phyloP scores from a whole-genome alignment of 2,797 vertebrate species.

The Halcyon chelicuti region DNA sequence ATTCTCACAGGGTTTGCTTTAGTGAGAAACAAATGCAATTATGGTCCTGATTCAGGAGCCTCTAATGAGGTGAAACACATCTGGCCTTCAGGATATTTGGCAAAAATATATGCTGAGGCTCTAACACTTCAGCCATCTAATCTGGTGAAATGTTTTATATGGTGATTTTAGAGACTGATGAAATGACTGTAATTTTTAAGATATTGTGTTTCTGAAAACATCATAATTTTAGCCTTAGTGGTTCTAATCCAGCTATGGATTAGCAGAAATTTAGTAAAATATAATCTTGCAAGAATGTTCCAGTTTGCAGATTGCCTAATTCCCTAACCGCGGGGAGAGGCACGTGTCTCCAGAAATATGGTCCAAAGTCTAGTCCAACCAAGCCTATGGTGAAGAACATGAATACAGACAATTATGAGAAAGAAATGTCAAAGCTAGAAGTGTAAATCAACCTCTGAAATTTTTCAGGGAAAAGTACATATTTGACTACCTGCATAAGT shows the following conservation, averaged over 20 bases:
- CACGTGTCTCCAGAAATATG: neutral
- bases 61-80: neutral
- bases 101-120: neutral
- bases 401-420: neutral
- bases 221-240: neutral
- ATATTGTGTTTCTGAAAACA: neutral
- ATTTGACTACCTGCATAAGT: neutral
- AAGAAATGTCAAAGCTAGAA: neutral
- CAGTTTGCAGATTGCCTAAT: neutral
- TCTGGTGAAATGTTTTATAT: neutral
- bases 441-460: neutral
- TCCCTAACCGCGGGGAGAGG: neutral
- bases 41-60: neutral
- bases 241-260: neutral
- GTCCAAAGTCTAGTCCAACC: neutral
- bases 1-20: neutral
- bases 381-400: neutral
- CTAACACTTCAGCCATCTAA: neutral
- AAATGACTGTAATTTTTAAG: neutral
- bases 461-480: conserved; percentile 6
- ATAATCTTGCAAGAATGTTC: neutral
- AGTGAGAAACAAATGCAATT: neutral
- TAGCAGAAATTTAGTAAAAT: neutral
- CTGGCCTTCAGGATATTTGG: neutral
- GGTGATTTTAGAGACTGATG: neutral